phyloP scores from a whole-genome alignment of 2,888 invertebrate genomes.

The Caradrina kadenii region DNA sequence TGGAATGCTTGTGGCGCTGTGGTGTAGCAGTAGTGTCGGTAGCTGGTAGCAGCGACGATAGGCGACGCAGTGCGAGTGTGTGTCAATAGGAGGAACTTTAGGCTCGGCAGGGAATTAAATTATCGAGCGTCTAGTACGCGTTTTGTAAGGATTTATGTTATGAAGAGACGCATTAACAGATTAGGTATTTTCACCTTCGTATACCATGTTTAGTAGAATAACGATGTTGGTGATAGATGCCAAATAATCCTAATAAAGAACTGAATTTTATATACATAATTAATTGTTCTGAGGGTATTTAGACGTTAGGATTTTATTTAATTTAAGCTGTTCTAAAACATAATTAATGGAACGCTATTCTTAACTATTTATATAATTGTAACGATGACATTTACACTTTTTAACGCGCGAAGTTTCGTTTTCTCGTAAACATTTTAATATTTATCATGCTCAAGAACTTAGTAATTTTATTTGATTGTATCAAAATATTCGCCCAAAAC shows the following conservation, averaged over 20 bases:
- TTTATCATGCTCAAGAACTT: conserved; percentile 76
- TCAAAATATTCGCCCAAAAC: conserved; percentile 71
- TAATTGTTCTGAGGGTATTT: conserved; percentile 90
- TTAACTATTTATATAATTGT: conserved; percentile 71
- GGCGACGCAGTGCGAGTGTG: conserved; percentile 73
- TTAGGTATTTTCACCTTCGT: conserved; percentile 88
- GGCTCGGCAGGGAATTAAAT: conserved; percentile 87
- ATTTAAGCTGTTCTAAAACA: conserved; percentile 76
- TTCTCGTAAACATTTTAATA: conserved; percentile 60
- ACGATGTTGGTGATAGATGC: conserved; percentile 89
- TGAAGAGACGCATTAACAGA: conserved; percentile 83
- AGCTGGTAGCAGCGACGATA: conserved; percentile 51
- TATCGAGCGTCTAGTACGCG: conserved; percentile 73
- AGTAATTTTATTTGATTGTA: conserved; percentile 69
- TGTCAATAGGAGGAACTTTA: conserved; percentile 85
- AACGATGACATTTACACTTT: conserved; percentile 53
- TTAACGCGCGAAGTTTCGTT: conserved; percentile 50
- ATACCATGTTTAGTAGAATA: conserved; percentile 88
- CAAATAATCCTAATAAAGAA: conserved; percentile 91
- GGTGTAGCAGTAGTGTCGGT: conserved; percentile 65
- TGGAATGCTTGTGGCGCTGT: conserved; percentile 73
- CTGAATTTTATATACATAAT: conserved; percentile 90
- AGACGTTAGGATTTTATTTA: conserved; percentile 86
- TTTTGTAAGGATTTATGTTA: conserved; percentile 80
- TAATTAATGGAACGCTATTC: conserved; percentile 69